These are phyloP conservation scores for Syngnathus rostellatus DNA, from an alignment of 2,797 vertebrate genomes.

Conservation along the genomic window DNA sequence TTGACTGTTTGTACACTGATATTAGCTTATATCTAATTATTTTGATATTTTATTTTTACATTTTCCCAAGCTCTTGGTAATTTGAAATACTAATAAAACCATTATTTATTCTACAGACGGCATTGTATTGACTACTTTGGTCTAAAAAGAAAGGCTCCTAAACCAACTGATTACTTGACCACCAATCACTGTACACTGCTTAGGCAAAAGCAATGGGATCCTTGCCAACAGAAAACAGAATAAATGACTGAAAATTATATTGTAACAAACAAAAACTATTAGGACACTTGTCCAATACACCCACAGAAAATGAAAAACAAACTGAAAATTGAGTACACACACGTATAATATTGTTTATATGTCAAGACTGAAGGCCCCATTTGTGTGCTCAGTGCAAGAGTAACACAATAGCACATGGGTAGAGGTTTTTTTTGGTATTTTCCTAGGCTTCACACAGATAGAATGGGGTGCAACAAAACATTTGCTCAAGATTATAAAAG, in stretches of 20 bases:
- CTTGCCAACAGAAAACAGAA: neutral
- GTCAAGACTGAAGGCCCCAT: too few relatives aligned
- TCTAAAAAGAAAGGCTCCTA: neutral
- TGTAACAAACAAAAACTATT: neutral
- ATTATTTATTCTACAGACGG: neutral
- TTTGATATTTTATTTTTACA: slow-evolving; percentile 36
- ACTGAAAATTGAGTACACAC: too few relatives aligned
- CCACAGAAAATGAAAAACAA: too few relatives aligned
- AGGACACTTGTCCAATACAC: neutral
- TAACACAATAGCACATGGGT: too few relatives aligned
- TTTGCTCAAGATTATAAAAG: too few relatives aligned
- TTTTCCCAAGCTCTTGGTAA: slow-evolving; percentile 33
- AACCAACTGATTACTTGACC: neutral
- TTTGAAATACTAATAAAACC: slow-evolving; percentile 46
- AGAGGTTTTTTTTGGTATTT: too few relatives aligned
- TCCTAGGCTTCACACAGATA: too few relatives aligned
- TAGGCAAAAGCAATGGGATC: neutral
- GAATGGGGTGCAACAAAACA: too few relatives aligned
- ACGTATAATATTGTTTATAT: too few relatives aligned
- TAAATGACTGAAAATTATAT: neutral
- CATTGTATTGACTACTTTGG: neutral
- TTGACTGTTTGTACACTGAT: slow-evolving; percentile 14
- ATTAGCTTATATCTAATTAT: slow-evolving; percentile 9
- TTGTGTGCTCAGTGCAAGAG: too few relatives aligned
- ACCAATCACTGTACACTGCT: neutral